A percentile compares a stretch with the other conserved stretches of the same genome.
These are phyloP conservation scores for Crossaster papposus DNA, from an alignment of 53 echinoderm and acorn worm genomes.

Conservation along the genomic window DNA sequence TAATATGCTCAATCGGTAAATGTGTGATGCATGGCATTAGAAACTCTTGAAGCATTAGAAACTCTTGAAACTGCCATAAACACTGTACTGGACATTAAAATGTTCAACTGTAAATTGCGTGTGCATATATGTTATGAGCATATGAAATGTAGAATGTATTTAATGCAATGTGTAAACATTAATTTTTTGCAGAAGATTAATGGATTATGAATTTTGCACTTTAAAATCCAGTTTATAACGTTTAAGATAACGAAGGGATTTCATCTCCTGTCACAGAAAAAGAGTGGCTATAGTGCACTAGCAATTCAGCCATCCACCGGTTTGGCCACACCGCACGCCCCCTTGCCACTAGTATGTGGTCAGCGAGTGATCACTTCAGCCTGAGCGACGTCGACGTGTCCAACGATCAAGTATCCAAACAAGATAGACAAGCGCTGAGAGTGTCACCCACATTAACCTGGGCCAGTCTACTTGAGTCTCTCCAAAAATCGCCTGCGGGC, in stretches of 20 bases:
- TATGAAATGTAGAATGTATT: background rate
- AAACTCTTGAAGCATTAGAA: background rate
- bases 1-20: background rate
- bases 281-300: background rate
- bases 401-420: slow-evolving; percentile 18
- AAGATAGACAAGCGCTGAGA: slow-evolving; percentile 34
- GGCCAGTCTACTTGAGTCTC: slow-evolving; percentile 42
- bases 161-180: background rate
- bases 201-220: background rate
- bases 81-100: no score
- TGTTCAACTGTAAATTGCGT: no score
- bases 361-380: background rate
- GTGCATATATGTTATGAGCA: no score
- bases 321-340: background rate
- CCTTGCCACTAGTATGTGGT: background rate
- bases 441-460: slow-evolving; percentile 47
- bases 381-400: background rate
- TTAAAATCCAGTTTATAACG: background rate
- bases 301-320: background rate
- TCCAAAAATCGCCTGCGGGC: background rate
- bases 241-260: background rate
- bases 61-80: no score
- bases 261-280: background rate
- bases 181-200: background rate
- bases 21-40: background rate